Evolutionary conservation across 2,888 invertebrate species (phyloP), one percentile per base, ranked within the genome.

Genomic region (Ctenicera cuprea): DNA sequence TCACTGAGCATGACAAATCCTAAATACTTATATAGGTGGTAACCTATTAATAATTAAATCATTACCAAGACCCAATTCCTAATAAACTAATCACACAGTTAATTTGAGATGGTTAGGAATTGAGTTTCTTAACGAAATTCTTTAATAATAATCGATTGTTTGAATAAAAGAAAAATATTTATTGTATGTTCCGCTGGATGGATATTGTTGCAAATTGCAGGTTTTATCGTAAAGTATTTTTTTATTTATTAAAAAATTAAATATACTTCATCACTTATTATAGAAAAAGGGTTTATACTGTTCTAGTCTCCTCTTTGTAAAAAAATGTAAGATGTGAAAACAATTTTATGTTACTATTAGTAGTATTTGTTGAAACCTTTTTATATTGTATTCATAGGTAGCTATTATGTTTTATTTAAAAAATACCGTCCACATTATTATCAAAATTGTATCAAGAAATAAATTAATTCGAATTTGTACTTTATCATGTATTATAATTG

Each of bases 1-100:
- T 69, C 50, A 48, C 33, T 38, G 14, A 61, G 30, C 69, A 69
- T 69, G 69, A 69, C 69, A 69, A 69, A 48, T 69, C 48, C 11
- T 59, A 69, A 33, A 37, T 33, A 33, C 26, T 41, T 43, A 11
- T 20, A 26, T 30, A n/a, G n/a, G n/a, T n/a, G n/a, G n/a, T n/a
- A n/a, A 50, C 18, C 18, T 43, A 67, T 5, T 61, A 54, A 57
- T 54, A 3, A 4, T 26, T 45, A 54, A 54, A 30, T 57, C 12
- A 38, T 38, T 20, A 22, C 22, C 22, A 22, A 52, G 26, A 7
- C 7, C 33, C 48, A 65, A 11, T 52, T 52, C 33, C 18, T 37
- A 12, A 48, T 8, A 33, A 37, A 9, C 45, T 5, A 33, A 50
- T 30, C n/a, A 33, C 4, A n/a, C 8, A 12, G 37, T 33, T 26